phyloP scores from a whole-genome alignment of 2,113 vertebrate genomes.

The Pedetes capensis region DNA sequence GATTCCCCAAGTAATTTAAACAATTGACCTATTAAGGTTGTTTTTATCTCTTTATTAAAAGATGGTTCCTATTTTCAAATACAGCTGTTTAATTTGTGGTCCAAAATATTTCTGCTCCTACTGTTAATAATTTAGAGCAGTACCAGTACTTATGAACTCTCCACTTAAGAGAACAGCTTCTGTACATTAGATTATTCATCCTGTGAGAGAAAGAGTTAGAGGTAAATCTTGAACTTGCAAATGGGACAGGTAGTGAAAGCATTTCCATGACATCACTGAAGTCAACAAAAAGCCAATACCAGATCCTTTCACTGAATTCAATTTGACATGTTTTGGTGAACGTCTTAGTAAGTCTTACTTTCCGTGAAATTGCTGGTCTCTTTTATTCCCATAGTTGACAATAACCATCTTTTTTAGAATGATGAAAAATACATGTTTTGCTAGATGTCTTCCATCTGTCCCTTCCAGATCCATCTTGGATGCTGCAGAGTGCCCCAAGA shows the following conservation, averaged over 20 bases:
- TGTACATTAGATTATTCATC: neutral
- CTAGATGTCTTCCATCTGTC: neutral
- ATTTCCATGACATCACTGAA: neutral
- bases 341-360: neutral
- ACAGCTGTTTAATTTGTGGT: neutral
- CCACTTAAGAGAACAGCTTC: neutral
- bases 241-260: neutral
- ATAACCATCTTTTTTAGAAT: neutral
- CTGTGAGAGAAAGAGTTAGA: neutral
- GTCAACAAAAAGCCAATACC: neutral
- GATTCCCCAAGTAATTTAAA: neutral
- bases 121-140: neutral
- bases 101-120: neutral
- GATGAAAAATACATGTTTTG: neutral
- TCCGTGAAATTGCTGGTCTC: neutral
- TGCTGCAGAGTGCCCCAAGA: neutral
- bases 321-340: neutral
- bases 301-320: neutral
- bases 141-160: neutral
- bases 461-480: neutral
- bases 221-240: constrained; percentile 10
- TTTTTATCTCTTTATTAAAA: constrained; percentile 12
- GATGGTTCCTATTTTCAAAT: neutral
- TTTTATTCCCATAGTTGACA: neutral
- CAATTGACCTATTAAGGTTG: neutral